A percentile compares a stretch with the other conserved stretches of the same genome.
These are phyloP conservation scores for Oceanodroma leucorhoa DNA, from an alignment of 2,797 vertebrate genomes.

Conservation along the genomic window DNA sequence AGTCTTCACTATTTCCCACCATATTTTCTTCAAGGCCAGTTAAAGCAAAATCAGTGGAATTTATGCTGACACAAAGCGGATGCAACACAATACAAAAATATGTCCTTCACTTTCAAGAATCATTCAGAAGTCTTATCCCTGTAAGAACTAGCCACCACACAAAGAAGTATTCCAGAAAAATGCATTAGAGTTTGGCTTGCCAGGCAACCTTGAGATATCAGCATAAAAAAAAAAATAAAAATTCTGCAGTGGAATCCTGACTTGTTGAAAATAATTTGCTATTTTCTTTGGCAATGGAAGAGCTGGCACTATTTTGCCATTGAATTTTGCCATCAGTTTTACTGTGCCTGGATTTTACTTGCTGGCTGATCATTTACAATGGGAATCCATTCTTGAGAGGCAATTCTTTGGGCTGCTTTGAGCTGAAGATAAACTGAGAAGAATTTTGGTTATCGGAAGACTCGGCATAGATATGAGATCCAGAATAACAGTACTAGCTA, in stretches of 20 bases:
- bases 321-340: background rate
- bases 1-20: background rate
- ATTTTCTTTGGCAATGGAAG: background rate
- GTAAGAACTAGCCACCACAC: background rate
- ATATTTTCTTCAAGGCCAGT: background rate
- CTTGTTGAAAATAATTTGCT: background rate
- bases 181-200: background rate
- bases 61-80: background rate
- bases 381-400: background rate
- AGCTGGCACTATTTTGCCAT: background rate
- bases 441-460: background rate
- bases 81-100: background rate
- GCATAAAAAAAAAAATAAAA: background rate
- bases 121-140: background rate
- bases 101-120: background rate
- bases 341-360: background rate
- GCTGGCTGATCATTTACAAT: background rate
- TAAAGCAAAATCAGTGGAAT: background rate
- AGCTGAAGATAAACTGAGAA: background rate
- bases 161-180: background rate
- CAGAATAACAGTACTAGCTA: background rate
- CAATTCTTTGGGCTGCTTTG: background rate
- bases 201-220: background rate
- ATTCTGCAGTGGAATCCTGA: background rate
- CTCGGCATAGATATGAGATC: background rate